Percentiles rank a stretch among this genome's conserved stretches.
These are phyloP conservation scores for Onychostoma macrolepis DNA, from an alignment of 2,113 vertebrate species.

Conservation along the genomic window DNA sequence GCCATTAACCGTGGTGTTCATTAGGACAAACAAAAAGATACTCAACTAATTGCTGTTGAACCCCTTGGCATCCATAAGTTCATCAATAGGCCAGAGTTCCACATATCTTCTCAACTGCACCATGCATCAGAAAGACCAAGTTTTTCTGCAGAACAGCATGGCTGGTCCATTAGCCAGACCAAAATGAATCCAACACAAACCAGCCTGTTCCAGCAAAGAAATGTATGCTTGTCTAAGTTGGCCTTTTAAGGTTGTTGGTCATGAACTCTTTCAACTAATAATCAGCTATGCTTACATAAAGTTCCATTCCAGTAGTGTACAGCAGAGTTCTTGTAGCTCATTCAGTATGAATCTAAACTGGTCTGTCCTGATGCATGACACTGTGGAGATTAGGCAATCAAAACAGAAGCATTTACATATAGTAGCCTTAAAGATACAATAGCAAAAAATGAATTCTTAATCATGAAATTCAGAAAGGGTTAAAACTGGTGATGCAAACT, in stretches of 20 bases:
- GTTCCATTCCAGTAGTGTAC: neutral
- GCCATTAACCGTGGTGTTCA: conserved; percentile 63
- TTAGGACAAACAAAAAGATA: conserved; percentile 63
- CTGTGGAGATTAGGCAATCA: neutral
- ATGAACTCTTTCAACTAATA: neutral
- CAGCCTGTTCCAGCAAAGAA: neutral
- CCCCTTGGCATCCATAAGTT: conserved; percentile 58
- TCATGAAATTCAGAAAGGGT: neutral
- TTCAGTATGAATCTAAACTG: neutral
- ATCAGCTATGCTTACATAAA: neutral
- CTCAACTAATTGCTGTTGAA: conserved; percentile 55
- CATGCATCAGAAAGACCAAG: neutral
- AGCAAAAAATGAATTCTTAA: no score
- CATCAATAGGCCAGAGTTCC: neutral
- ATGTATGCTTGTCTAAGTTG: neutral
- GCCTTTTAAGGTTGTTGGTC: neutral
- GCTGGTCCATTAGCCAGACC: neutral
- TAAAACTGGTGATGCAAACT: neutral
- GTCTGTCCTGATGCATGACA: neutral
- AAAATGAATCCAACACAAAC: neutral
- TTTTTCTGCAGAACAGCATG: no score
- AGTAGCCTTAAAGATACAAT: neutral
- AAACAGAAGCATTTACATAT: neutral
- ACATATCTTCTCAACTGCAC: neutral
- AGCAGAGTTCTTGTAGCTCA: neutral